Conservation (phyloP, 2,113 vertebrate genomes). For the Pygathrix nemaeus region DNA sequence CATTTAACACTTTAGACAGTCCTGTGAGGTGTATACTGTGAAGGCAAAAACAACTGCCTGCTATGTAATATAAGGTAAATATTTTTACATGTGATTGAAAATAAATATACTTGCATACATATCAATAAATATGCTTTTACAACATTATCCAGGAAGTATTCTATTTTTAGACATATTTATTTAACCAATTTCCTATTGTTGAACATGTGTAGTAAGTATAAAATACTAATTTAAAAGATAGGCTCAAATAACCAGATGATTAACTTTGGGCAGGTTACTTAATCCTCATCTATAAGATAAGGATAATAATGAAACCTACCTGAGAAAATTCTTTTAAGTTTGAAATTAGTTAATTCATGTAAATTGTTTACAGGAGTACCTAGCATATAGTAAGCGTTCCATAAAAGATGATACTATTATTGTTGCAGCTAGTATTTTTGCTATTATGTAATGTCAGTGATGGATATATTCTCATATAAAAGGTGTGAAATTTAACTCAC, state of each 20-base stretch:
- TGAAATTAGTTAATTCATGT: background rate
- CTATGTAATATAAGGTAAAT: background rate
- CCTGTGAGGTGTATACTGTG: background rate
- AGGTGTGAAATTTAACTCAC: background rate
- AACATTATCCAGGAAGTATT: background rate
- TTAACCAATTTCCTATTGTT: background rate
- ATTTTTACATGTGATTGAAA: background rate
- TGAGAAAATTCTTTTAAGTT: background rate
- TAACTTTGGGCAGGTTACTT: background rate
- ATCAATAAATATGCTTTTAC: background rate
- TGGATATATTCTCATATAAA: background rate
- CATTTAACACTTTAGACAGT: background rate
- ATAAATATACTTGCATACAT: background rate
- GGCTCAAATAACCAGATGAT: background rate
- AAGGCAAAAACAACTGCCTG: background rate
- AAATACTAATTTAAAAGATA: background rate
- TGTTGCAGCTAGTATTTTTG: background rate
- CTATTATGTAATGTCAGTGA: background rate
- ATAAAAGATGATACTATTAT: background rate
- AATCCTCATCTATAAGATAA: background rate
- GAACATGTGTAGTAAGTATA: background rate
- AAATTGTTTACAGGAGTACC: background rate
- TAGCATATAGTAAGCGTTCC: background rate
- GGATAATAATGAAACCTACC: background rate
- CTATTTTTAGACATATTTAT: background rate